Conservation (phyloP, 2,797 vertebrate species). For the Crypturellus tataupa region DNA sequence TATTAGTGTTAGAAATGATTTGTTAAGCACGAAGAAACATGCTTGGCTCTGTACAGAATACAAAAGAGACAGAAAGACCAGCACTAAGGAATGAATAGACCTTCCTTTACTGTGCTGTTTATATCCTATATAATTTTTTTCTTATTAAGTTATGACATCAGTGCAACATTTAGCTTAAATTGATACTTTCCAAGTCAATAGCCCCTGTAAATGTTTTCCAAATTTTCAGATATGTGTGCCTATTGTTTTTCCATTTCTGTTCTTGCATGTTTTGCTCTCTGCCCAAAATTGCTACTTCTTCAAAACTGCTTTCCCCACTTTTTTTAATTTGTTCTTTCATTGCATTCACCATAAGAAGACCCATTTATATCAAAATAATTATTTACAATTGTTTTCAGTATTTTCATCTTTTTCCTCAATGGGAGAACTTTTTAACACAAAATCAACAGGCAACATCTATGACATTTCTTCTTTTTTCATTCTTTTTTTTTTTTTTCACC, state of each 20-base stretch:
- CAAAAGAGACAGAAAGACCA: neutral
- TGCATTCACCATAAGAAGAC: neutral
- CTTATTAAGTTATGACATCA: neutral
- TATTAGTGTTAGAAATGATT: neutral
- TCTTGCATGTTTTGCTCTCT: neutral
- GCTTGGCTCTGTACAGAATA: neutral
- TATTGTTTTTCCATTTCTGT: neutral
- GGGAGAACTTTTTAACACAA: neutral
- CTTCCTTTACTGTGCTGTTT: neutral
- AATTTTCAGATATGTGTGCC: neutral
- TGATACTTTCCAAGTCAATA: neutral
- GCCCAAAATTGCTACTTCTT: neutral
- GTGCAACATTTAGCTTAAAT: neutral
- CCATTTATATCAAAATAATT: neutral
- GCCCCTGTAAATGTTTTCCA: neutral
- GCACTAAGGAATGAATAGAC: neutral
- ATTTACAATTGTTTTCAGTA: neutral
- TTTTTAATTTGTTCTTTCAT: neutral
- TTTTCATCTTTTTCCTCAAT: neutral
- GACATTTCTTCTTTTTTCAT: neutral
- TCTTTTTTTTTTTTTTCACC: neutral
- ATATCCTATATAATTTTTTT: neutral
- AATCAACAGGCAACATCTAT: neutral
- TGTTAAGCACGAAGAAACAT: neutral
- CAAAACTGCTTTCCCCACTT: neutral